Conservation (phyloP, 1,140 invertebrate genomes). For the Eubasilissa regina region DNA sequence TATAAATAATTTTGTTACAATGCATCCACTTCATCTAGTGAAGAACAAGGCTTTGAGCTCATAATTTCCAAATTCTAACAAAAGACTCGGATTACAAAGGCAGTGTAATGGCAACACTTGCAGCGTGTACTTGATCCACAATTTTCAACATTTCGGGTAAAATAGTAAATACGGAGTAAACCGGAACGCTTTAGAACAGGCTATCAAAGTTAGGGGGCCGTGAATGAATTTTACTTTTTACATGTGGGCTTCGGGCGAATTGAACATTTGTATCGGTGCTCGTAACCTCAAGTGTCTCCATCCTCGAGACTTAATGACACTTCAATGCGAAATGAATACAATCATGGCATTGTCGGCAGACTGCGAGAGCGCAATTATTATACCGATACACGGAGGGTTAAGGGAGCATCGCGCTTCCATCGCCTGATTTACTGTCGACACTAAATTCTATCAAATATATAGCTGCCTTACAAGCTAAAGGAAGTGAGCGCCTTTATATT, state of each 20-base stretch:
- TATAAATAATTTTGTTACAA: conserved; percentile 29
- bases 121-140: not conserved
- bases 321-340: conserved; percentile 41
- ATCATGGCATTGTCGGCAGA: conserved; percentile 33
- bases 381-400: conserved; percentile 22
- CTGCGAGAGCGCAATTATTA: conserved; percentile 25
- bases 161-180: not conserved
- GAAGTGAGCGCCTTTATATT: not conserved
- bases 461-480: too few relatives aligned
- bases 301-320: conserved; percentile 20
- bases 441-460: conserved; percentile 1
- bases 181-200: not conserved
- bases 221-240: not conserved
- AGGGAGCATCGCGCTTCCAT: not conserved
- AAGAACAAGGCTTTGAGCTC: conserved; percentile 44
- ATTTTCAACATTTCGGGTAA: not conserved
- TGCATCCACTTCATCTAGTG: conserved; percentile 16
- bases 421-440: conserved; percentile 22
- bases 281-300: not conserved
- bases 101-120: conserved; percentile 30
- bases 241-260: not conserved
- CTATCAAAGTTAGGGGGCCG: not conserved
- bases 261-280: not conserved
- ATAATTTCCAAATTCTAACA: conserved; percentile 34
- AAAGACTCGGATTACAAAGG: conserved; percentile 32